These are phyloP conservation scores for Acanthosepion pharaonis DNA, from an alignment of 2,888 invertebrate species.

Conservation along the genomic window DNA sequence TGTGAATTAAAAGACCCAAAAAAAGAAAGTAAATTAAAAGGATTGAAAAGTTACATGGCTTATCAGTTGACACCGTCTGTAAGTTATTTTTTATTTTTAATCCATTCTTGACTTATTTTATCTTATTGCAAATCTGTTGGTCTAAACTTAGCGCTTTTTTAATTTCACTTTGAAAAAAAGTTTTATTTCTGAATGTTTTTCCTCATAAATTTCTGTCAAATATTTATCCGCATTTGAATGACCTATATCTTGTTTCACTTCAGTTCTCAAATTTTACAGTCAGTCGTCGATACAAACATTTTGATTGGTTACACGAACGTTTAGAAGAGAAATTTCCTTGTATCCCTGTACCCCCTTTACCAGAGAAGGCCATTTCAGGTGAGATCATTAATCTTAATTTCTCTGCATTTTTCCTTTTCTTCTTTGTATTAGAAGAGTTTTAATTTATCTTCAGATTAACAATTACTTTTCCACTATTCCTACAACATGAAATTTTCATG, in stretches of 20 bases:
- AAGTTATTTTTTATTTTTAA: constrained; percentile 64
- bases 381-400: constrained; percentile 50
- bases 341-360: constrained; percentile 95
- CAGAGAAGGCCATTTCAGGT: constrained; percentile 96
- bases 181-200: neutral
- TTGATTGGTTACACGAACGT: constrained; percentile 98
- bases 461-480: no score
- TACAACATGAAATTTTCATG: no score
- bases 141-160: neutral
- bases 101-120: neutral
- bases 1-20: constrained; percentile 95
- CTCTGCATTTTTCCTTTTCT: neutral
- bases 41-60: constrained; percentile 96
- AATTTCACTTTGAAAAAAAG: neutral
- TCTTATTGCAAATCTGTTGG: neutral
- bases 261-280: constrained; percentile 74
- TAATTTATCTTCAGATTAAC: no score
- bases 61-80: constrained; percentile 94
- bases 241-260: neutral
- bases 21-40: constrained; percentile 97
- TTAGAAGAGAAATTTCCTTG: constrained; percentile 94
- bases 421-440: no score
- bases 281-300: constrained; percentile 94
- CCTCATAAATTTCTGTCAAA: neutral
- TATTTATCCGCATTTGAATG: neutral